Evolutionary conservation across 2,113 vertebrate species (phyloP).

Genomic region (Nicator chloris): DNA sequence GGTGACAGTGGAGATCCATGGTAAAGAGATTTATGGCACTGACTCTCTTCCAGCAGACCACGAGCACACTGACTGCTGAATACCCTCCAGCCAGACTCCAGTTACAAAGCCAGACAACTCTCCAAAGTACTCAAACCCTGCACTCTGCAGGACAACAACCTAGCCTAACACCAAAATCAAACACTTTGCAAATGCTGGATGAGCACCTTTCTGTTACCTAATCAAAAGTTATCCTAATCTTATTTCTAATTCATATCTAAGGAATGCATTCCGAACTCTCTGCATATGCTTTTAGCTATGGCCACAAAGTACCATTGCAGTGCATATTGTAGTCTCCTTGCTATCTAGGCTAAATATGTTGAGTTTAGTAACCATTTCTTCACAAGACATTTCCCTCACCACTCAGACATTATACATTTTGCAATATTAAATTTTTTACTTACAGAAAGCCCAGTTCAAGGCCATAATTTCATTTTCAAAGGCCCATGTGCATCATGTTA

Average conservation of each 20-base stretch:
- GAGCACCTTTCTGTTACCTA: conserved; percentile 9
- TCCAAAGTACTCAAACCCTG: background rate
- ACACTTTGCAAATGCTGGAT: background rate
- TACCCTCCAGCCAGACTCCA: background rate
- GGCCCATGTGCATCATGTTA: background rate
- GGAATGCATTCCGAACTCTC: conserved; percentile 40
- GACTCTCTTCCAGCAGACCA: background rate
- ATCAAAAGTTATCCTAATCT: conserved; percentile 29
- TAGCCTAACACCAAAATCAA: background rate
- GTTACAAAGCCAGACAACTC: conserved; percentile 4
- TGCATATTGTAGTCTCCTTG: background rate
- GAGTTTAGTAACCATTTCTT: conserved; percentile 20
- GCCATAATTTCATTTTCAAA: conserved; percentile 24
- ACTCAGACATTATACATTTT: conserved; percentile 33
- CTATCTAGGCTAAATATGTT: conserved; percentile 38
- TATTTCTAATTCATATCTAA: conserved; percentile 49
- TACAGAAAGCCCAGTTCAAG: conserved; percentile 20
- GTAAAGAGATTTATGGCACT: background rate
- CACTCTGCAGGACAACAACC: background rate
- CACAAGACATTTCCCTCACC: background rate
- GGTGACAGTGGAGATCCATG: background rate
- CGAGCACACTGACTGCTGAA: background rate
- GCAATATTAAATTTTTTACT: conserved; percentile 5
- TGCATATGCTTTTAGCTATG: conserved; percentile 3
- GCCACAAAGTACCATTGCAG: conserved; percentile 4